Evolutionary conservation across 2,888 invertebrate species (phyloP).

Genomic region (Augiades crinisus): DNA sequence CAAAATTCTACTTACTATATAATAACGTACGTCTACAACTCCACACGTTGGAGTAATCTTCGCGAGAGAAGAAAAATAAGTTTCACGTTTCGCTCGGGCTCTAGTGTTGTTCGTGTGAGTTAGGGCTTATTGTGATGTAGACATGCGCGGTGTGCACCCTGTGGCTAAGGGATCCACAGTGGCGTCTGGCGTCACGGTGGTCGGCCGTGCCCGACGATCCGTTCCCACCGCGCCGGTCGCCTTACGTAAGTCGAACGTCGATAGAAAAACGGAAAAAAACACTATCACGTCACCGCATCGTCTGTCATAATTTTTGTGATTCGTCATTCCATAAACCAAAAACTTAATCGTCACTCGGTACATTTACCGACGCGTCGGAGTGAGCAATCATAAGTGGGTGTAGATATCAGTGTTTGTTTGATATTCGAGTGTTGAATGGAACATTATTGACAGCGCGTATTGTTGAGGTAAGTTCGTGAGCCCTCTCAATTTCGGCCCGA

Average conservation of each 20-base stretch:
- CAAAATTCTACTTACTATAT: background rate
- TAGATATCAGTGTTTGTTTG: slow-evolving; percentile 47
- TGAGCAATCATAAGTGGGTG: slow-evolving; percentile 50
- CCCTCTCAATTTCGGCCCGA: background rate
- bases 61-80: slow-evolving; percentile 61
- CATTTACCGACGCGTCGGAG: slow-evolving; percentile 29
- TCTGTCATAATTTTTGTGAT: slow-evolving; percentile 1
- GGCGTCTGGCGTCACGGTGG: slow-evolving; percentile 53
- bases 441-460: slow-evolving; percentile 18
- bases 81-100: slow-evolving; percentile 52
- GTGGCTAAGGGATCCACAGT: slow-evolving; percentile 48
- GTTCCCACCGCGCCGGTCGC: slow-evolving; percentile 28
- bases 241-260: slow-evolving; percentile 61
- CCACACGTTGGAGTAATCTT: slow-evolving; percentile 46
- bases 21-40: slow-evolving; percentile 29
- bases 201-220: slow-evolving; percentile 44
- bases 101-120: slow-evolving; percentile 62
- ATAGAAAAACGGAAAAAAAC: slow-evolving; percentile 10
- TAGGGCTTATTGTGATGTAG: slow-evolving; percentile 61
- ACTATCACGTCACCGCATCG: background rate
- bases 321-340: background rate
- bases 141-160: slow-evolving; percentile 65
- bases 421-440: slow-evolving; percentile 41
- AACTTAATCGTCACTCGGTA: slow-evolving; percentile 2
- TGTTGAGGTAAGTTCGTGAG: slow-evolving; percentile 11